Base-by-base conservation (phyloP, 1,140 invertebrate species). In the Nymphalis io region DNA sequence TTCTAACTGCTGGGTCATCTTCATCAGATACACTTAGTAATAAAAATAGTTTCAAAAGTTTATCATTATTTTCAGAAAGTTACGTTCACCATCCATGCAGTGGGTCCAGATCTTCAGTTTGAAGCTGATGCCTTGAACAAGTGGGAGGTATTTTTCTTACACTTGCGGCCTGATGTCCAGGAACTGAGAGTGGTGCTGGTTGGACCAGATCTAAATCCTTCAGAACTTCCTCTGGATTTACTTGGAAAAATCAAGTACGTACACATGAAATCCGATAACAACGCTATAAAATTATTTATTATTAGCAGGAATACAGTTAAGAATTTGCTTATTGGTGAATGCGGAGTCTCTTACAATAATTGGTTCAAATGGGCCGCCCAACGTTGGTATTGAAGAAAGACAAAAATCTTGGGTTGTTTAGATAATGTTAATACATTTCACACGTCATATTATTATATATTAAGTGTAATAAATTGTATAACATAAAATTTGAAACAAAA, bases 131-230 rank as follows among this genome's bases (percentile, higher is more conserved):
- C 93, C 6, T 73, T 95, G 1, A 89, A 93, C 33, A 95, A 95
- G 58, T 96, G 95, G 95, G 95, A 96, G 77, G 91, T 93, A 27
- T 93, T 95, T 75, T 93, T 96, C 63, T 76, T 96, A 0, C 95
- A 96, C 79, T 90, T 95, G 27, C 76, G 93, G 5, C 93, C 94
- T 0, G 76, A 91, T 1, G 70, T 95, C 0, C 91, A 92, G 58
- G 87, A 84, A 33, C 74, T 96, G 0, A 90, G 89, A 53, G 82
- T 96, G 0, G 92, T 94, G 0, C 93, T 96, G 18, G 83, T 95
- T 1, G 95, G 95, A 0, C 93, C 93, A 0, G 94, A 96, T 80
- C 80, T 96, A 0, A 93, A 93, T 73, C 88, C 93, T 1, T 81
- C 87, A 0, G 92, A 92, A 15, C 81, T 94, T 38, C 92, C 93